A percentile compares a stretch with the other conserved stretches of the same genome.
These are phyloP conservation scores for Rhincodon typus DNA, from an alignment of 2,797 vertebrate species.

Conservation along the genomic window DNA sequence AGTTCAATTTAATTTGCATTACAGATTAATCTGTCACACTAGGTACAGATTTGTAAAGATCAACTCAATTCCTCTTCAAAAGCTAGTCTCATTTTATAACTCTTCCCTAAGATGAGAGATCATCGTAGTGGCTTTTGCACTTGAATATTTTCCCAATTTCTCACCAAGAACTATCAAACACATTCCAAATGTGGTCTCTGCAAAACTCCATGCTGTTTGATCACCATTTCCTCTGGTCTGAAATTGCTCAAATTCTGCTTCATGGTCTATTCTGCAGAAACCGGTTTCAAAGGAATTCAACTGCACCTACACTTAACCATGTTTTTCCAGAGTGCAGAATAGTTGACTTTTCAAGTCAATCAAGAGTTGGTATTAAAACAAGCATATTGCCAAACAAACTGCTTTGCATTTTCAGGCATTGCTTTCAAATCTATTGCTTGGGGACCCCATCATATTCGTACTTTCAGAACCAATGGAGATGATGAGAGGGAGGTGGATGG, in stretches of 20 bases:
- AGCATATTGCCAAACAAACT: neutral
- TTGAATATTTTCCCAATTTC: neutral
- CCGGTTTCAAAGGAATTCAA: neutral
- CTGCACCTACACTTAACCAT: neutral
- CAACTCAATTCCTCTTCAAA: neutral
- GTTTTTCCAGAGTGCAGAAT: neutral
- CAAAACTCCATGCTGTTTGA: neutral
- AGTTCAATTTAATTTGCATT: neutral
- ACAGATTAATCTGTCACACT: neutral
- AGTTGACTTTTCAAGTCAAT: neutral
- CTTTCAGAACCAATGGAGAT: too few species aligned
- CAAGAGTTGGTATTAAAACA: neutral
- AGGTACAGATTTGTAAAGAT: neutral
- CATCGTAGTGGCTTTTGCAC: neutral
- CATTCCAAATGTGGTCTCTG: neutral
- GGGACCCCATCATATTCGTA: too few species aligned
- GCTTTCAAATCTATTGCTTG: neutral
- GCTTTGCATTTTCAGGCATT: neutral
- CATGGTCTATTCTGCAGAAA: neutral
- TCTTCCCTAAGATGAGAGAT: neutral
- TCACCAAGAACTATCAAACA: neutral
- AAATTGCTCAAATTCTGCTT: neutral
- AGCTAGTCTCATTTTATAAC: neutral
- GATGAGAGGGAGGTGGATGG: too few species aligned
- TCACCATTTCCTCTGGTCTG: neutral